These are phyloP conservation scores for Sarcophilus harrisii DNA, from an alignment of 2,797 vertebrate genomes.

Conservation along the genomic window DNA sequence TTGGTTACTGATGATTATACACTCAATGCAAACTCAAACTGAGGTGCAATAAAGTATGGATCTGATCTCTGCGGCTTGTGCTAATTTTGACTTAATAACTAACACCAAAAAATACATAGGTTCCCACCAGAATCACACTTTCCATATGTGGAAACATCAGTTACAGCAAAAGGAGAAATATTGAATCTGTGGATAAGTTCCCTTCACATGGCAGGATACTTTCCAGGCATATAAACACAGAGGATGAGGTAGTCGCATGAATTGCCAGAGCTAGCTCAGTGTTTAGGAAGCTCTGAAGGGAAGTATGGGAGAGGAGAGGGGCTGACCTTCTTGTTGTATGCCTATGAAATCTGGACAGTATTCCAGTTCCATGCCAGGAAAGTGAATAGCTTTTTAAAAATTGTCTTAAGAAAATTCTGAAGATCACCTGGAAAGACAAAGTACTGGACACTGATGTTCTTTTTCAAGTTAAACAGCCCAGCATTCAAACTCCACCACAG, in stretches of 20 bases:
- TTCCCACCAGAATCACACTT: not conserved
- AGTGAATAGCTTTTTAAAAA: not conserved
- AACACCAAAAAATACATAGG: not conserved
- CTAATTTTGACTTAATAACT: not conserved
- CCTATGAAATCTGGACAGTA: not conserved
- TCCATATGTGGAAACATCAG: not conserved
- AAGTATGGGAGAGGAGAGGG: not conserved
- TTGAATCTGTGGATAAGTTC: not conserved
- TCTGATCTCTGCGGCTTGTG: not conserved
- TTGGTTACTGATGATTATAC: not conserved
- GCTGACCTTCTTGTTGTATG: not conserved
- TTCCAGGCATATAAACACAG: not conserved
- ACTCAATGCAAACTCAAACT: not conserved
- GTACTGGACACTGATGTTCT: not conserved
- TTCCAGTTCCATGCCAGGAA: not conserved
- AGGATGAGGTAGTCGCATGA: not conserved
- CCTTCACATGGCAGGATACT: not conserved
- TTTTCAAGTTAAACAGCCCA: not conserved
- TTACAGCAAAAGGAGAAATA: not conserved
- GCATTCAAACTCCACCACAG: not conserved
- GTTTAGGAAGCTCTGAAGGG: not conserved
- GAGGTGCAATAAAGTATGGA: not conserved
- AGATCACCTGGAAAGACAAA: not conserved
- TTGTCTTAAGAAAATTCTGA: not conserved
- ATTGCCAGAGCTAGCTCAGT: not conserved